Percentiles rank a stretch among this genome's conserved stretches.
phyloP scores from a whole-genome alignment of 2,113 vertebrate genomes.

The Verasper variegatus region DNA sequence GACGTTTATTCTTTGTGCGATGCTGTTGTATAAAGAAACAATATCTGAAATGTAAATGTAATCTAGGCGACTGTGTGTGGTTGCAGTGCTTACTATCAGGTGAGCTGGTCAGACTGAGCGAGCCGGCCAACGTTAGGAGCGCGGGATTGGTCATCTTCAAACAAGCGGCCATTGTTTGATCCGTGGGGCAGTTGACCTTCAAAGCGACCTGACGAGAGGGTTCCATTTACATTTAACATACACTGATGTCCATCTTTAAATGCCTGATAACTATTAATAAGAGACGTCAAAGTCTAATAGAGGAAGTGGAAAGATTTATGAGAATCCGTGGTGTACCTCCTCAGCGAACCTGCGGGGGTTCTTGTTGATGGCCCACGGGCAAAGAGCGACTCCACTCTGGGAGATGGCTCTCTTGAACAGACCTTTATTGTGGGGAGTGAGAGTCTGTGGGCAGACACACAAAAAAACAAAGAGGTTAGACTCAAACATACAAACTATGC shows the following conservation, averaged over 20 bases:
- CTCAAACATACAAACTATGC: neutral
- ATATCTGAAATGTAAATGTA: too few species aligned
- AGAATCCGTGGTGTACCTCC: conserved; percentile 72
- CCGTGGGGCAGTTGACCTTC: conserved; percentile 86
- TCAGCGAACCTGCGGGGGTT: conserved; percentile 85
- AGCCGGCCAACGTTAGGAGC: conserved; percentile 84
- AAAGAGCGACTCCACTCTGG: conserved; percentile 88
- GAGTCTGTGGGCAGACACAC: conserved; percentile 72
- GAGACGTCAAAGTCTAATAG: neutral
- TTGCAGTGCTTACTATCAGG: conserved; percentile 72
- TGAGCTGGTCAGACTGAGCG: conserved; percentile 60
- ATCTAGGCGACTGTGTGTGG: neutral
- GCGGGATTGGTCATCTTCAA: conserved; percentile 83
- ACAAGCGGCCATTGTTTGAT: conserved; percentile 84
- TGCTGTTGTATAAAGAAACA: too few species aligned
- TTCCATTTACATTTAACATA: neutral
- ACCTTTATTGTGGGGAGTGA: conserved; percentile 91
- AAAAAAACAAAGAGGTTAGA: neutral
- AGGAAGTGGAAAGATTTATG: conserved; percentile 46
- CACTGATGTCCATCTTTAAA: neutral
- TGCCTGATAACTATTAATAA: neutral
- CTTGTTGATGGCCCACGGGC: conserved; percentile 89
- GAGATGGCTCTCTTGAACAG: conserved; percentile 91
- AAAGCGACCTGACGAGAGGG: conserved; percentile 81
- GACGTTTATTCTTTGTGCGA: too few species aligned